A percentile compares a stretch with the other conserved stretches of the same genome.
Conservation (phyloP, 1,140 invertebrate species). For the Zaprionus vittiger region DNA sequence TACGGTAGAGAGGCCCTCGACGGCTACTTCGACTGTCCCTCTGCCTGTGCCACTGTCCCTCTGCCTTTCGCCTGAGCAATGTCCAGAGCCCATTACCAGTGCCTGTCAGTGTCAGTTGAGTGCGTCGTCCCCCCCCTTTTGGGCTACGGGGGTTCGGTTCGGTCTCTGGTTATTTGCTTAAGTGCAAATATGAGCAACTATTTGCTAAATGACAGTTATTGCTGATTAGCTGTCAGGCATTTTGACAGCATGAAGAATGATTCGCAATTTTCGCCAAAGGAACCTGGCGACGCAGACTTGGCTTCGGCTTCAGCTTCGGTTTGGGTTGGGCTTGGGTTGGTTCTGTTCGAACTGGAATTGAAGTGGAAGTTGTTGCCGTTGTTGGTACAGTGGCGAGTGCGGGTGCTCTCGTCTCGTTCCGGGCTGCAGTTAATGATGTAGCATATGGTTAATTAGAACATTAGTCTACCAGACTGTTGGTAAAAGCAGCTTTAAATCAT, state of each 20-base stretch:
- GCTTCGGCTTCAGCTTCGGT: not conserved
- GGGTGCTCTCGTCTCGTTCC: conserved; percentile 13
- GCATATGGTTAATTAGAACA: conserved; percentile 81
- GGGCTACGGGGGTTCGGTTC: not conserved
- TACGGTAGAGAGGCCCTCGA: conserved; percentile 39
- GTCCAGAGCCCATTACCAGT: conserved; percentile 64
- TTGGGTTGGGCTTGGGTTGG: not conserved
- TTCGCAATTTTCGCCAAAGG: conserved; percentile 69
- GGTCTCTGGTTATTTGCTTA: conserved; percentile 73
- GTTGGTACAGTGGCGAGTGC: not conserved
- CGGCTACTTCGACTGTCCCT: not conserved
- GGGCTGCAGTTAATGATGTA: conserved; percentile 75
- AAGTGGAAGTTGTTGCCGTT: conserved; percentile 1
- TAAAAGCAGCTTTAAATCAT: conserved; percentile 67
- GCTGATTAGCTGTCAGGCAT: conserved; percentile 82
- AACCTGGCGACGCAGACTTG: conserved; percentile 27
- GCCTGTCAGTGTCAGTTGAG: conserved; percentile 67
- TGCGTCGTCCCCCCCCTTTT: too few relatives aligned
- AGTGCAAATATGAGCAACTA: conserved; percentile 83
- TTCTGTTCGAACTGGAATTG: not conserved
- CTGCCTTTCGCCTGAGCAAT: conserved; percentile 7
- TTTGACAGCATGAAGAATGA: conserved; percentile 82
- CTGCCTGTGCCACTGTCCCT: not conserved
- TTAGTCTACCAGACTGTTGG: conserved; percentile 54
- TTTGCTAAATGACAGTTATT: conserved; percentile 83